Base-by-base conservation (phyloP, 2,888 invertebrate species). In the Chrysodeixis includens region DNA sequence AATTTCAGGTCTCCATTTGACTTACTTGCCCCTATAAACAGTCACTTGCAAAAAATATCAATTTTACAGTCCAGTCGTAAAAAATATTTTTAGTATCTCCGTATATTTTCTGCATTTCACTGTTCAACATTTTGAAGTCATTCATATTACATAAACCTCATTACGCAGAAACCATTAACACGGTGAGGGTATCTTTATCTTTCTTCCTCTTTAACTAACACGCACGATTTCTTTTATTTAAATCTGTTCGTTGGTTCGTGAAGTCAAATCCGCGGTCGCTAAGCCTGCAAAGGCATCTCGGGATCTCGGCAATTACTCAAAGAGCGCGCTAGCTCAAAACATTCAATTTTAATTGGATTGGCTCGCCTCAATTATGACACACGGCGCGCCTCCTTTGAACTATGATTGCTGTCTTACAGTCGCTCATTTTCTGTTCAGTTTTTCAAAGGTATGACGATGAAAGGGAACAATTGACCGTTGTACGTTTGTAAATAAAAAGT, bases 281-380 rank as follows among this genome's bases (percentile, higher is more conserved):
- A 87, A 89, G 84, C 76, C 60, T 69, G 65, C 75, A 75, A 87
- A 90, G 88, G 88, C 84, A 83, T 83, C 80, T 79, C 76, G 88
- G 88, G 84, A 83, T 83, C 80, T 79, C 76, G 56, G 83, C 89
- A 89, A 89, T 92, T 90, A 90, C 88, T 90, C 84, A 85, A 90
- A 90, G 89, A 88, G 85, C 83, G 76, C 78, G 82, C 82, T 85
- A 81, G 77, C 83, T 86, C 88, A 88, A 90, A 92, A 91, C 89
- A 88, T 90, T 90, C 87, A 78, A 83, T 90, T 91, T 94, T 93
- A 94, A 94, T 94, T 94, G 93, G 92, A 93, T 92, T 85, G 90
- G 84, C 80, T 78, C 85, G 80, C 84, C 89, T 92, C 90, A 88
- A 90, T 91, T 90, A 90, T 88, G 86, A 91, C 88, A 91, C 85